These are phyloP conservation scores for Hermodice carunculata DNA, from an alignment of 2,888 invertebrate species.

Conservation along the genomic window DNA sequence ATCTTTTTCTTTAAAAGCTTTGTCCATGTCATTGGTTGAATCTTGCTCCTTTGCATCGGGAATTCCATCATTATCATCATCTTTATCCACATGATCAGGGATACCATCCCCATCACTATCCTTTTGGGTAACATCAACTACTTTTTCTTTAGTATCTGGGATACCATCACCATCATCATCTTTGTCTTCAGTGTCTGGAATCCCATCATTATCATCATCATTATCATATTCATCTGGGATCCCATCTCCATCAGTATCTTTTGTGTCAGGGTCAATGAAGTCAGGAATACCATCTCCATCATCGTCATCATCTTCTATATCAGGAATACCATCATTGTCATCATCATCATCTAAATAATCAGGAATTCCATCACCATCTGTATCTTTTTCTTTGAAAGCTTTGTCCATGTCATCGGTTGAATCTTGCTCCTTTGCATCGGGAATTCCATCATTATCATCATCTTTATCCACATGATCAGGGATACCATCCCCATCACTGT, in stretches of 20 bases:
- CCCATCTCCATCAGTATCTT: slow-evolving; percentile 62
- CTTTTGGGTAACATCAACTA: slow-evolving; percentile 47
- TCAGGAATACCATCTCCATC: slow-evolving; percentile 55
- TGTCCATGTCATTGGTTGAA: slow-evolving; percentile 52
- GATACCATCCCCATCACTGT: slow-evolving; percentile 45
- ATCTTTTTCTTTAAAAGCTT: slow-evolving; percentile 48
- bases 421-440: slow-evolving; percentile 42
- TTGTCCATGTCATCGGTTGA: slow-evolving; percentile 29
- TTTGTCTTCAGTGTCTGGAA: slow-evolving; percentile 45
- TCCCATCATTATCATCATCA: slow-evolving; percentile 59
- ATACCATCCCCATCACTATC: slow-evolving; percentile 46
- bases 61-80: slow-evolving; percentile 55
- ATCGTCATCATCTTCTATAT: slow-evolving; percentile 41
- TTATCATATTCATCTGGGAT: slow-evolving; percentile 50
- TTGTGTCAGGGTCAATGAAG: slow-evolving; percentile 51
- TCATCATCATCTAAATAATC: slow-evolving; percentile 29
- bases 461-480: slow-evolving; percentile 50
- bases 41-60: slow-evolving; percentile 51
- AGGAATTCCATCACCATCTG: slow-evolving; percentile 35
- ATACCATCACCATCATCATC: slow-evolving; percentile 60
- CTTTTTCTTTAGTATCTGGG: slow-evolving; percentile 58
- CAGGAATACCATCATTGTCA: slow-evolving; percentile 31
- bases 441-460: slow-evolving; percentile 44
- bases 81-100: slow-evolving; percentile 36
- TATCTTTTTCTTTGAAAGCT: slow-evolving; percentile 18